These are phyloP conservation scores for Phyllotreta striolata DNA, from an alignment of 2,888 invertebrate species.

Conservation along the genomic window DNA sequence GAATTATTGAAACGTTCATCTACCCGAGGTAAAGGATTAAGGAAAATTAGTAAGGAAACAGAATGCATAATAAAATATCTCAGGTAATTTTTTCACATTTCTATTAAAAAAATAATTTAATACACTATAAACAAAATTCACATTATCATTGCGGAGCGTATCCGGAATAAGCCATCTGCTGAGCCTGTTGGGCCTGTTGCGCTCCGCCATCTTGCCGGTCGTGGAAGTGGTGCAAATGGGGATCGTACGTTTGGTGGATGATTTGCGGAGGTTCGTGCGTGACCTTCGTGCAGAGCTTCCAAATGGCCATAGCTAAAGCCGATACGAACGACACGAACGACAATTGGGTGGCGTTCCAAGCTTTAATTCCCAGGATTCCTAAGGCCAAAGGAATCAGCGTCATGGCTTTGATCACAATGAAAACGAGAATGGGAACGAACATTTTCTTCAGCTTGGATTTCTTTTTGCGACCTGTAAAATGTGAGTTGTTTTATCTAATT, in stretches of 20 bases:
- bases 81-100: neutral
- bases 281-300: conserved; percentile 87
- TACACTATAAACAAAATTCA: neutral
- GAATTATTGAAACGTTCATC: no score
- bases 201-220: conserved; percentile 62
- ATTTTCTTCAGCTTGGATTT: conserved; percentile 86
- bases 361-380: conserved; percentile 84
- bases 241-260: conserved; percentile 44
- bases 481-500: neutral
- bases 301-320: conserved; percentile 83
- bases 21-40: no score
- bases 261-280: conserved; percentile 42
- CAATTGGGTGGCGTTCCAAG: conserved; percentile 86
- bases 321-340: conserved; percentile 88
- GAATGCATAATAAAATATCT: neutral
- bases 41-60: no score
- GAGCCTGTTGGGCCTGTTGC: conserved; percentile 76
- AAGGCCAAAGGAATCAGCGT: conserved; percentile 85
- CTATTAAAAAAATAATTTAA: conserved; percentile 15
- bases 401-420: conserved; percentile 85
- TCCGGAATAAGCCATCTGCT: conserved; percentile 77
- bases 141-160: conserved; percentile 60
- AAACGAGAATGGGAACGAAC: conserved; percentile 82
- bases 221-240: conserved; percentile 38
- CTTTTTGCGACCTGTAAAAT: conserved; percentile 59